Base-by-base conservation (phyloP, 1,140 invertebrate genomes). In the Pseudomyrmex cubaensis region DNA sequence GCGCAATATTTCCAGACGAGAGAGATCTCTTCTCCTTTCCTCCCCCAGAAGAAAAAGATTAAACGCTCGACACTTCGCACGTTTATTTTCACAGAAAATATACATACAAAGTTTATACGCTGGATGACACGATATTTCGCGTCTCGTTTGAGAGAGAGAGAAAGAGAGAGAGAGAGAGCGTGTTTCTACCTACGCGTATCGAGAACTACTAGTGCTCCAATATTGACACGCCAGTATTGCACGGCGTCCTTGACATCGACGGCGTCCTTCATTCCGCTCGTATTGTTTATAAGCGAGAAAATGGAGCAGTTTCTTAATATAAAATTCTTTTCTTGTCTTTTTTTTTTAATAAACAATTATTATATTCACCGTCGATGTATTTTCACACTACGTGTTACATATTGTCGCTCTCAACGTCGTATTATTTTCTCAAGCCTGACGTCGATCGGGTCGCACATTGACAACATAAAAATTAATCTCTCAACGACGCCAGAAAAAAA, bases 61-160 rank as follows among this genome's bases (percentile, higher is more conserved):
- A n/a, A 20, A 56, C 35, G 22, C 9, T 15, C 13, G 54, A 1
- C 52, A 17, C 25, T 20, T 52, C 8, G 35, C 20, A 62, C 10
- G 13, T 82, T 52, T 75, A 54, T 78, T 56, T 54, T 22, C 7
- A 59, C 64, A 35, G 35, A 59, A 17, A 56, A 59, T 35, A 35
- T 35, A 35, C 35, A 44, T 13, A 22, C 17, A 12, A 35, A 13
- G 25, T 64, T 20, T 20, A 22, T 46, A 44, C 52, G 15, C 35
- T 7, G 35, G 35, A 35, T 35, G 35, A 35, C 35, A 0, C 12
- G 54, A 44, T 5, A 52, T 15, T 12, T 52, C 17, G 4, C 5
- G 35, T 35, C 35, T 5, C 35, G 35, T 35, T 35, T 35, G 35
- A 35, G 35, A 35, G 35, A 35, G 52, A 35, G 44, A 4, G 52